Percentiles rank a stretch among this genome's conserved stretches.
Conservation (phyloP, 1,140 invertebrate genomes). For the Drosophila nasuta region DNA sequence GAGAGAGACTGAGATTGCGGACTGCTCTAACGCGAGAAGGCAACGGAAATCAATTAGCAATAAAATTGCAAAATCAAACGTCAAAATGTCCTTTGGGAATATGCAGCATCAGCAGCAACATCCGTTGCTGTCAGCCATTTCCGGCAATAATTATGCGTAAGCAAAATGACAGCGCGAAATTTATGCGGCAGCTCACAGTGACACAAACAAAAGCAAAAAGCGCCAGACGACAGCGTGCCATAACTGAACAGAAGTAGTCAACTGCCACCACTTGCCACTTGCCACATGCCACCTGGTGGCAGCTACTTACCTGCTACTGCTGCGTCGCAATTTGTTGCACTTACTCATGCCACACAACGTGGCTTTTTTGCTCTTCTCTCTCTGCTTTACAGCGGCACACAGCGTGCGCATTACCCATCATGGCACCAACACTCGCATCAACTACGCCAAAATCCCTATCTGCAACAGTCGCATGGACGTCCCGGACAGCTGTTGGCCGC, state of each 20-base stretch:
- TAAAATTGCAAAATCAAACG: constrained; percentile 69
- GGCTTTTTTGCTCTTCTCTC: constrained; percentile 5
- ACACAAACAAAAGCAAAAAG: constrained; percentile 25
- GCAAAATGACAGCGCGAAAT: constrained; percentile 61
- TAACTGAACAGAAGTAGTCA: background rate
- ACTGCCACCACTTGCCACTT: background rate
- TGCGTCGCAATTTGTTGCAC: constrained; percentile 37
- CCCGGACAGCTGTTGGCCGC: constrained; percentile 41
- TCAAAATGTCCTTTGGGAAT: constrained; percentile 63
- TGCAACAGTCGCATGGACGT: constrained; percentile 39
- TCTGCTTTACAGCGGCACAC: constrained; percentile 54
- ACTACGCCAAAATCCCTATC: constrained; percentile 41
- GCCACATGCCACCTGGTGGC: background rate
- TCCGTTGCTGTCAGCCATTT: constrained; percentile 71
- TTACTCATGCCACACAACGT: constrained; percentile 27
- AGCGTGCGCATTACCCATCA: constrained; percentile 63
- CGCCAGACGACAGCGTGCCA: no score
- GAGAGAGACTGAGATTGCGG: background rate
- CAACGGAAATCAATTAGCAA: constrained; percentile 76
- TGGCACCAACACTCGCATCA: constrained; percentile 59
- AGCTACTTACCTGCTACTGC: constrained; percentile 11
- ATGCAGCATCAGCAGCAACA: constrained; percentile 55
- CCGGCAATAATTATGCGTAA: constrained; percentile 77
- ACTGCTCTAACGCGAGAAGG: no score
- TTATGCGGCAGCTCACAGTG: constrained; percentile 36